Evolutionary conservation across 2,888 invertebrate species (phyloP).

Genomic region (Formica aserva): DNA sequence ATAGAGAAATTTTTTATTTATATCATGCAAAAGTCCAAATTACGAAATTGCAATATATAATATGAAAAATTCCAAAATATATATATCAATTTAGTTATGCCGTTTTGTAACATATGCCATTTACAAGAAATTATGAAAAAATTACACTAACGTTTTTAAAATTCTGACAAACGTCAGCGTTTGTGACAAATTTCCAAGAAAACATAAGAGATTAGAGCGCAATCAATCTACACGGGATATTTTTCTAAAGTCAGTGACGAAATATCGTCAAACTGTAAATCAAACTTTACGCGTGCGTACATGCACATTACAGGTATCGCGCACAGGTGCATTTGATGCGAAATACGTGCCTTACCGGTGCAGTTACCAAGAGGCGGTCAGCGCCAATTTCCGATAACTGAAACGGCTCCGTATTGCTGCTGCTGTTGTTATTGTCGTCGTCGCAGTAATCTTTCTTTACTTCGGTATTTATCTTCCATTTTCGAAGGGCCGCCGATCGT

Average conservation of each 20-base stretch:
- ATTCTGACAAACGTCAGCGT: background rate
- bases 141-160: background rate
- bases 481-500: slow-evolving; percentile 24
- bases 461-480: slow-evolving; percentile 37
- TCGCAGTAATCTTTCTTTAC: slow-evolving; percentile 58
- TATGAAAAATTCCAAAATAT: background rate
- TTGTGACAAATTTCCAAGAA: background rate
- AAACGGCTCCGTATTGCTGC: slow-evolving; percentile 60
- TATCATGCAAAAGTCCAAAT: background rate
- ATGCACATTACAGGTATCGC: slow-evolving; percentile 20
- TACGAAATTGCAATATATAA: background rate
- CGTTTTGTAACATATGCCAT: background rate
- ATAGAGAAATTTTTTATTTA: background rate
- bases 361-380: slow-evolving; percentile 60
- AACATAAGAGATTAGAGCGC: background rate
- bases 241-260: background rate
- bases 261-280: slow-evolving; percentile 34
- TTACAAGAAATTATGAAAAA: background rate
- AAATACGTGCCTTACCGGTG: slow-evolving; percentile 34
- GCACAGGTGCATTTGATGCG: slow-evolving; percentile 40
- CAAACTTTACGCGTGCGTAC: slow-evolving; percentile 9
- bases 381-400: slow-evolving; percentile 70
- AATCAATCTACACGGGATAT: background rate
- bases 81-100: background rate
- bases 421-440: slow-evolving; percentile 61